phyloP scores from a whole-genome alignment of 2,888 invertebrate genomes.

The Apodemia hepburni region DNA sequence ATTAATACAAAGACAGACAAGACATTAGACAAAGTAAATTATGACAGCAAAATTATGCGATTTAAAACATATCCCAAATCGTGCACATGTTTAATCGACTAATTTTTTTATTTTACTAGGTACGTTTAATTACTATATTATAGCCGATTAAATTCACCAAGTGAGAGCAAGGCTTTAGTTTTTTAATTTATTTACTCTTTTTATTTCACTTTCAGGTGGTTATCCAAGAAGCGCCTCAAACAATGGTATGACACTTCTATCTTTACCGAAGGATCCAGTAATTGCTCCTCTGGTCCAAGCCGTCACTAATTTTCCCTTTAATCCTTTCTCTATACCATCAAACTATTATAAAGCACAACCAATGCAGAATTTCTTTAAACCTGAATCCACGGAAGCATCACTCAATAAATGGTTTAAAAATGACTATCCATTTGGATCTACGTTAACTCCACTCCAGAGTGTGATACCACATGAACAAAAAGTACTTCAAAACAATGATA shows the following conservation, averaged over 20 bases:
- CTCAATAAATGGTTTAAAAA: not conserved
- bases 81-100: no score
- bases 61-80: no score
- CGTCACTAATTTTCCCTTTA: not conserved
- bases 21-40: no score
- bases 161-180: no score
- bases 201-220: not conserved
- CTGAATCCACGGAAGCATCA: not conserved
- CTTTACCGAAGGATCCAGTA: not conserved
- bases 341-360: not conserved
- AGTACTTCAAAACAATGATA: not conserved
- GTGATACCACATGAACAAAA: not conserved
- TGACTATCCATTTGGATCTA: not conserved
- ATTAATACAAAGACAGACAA: no score
- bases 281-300: not conserved
- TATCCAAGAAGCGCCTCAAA: not conserved
- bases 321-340: not conserved
- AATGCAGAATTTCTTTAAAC: not conserved
- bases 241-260: not conserved
- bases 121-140: no score
- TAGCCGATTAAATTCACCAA: no score
- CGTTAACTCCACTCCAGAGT: not conserved
- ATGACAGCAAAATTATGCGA: no score
- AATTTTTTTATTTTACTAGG: no score
- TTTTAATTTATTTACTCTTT: not conserved